Evolutionary conservation across 2,113 vertebrate species (phyloP), one percentile per base, ranked within the genome.

Genomic region (Macroglossus sobrinus): DNA sequence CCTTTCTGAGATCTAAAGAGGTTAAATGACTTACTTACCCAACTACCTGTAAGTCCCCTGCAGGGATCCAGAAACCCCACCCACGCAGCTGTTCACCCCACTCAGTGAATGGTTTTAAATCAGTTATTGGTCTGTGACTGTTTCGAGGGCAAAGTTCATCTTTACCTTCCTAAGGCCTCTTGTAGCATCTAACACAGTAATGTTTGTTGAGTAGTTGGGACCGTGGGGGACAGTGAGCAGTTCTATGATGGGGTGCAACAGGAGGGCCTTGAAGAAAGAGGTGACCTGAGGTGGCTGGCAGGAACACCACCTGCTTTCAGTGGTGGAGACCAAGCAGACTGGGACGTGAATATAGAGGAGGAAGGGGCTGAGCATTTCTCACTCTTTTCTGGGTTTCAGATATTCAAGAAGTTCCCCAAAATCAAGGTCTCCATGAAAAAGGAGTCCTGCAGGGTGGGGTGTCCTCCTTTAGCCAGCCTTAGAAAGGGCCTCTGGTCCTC

Each of bases 41-140:
- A 85, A 5, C 76, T 33, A 35, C 30, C 26, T 21, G 7, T 1
- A 24, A 59, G 38, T 19, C 35, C 28, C 40, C 45, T 71, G 7
- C 85, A 40, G 40, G 85, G 55, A 63, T 91, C 89, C 43, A 80
- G 69, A 59, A 94, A 79, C 61, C 72, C 28, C 30, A 64, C 33
- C 59, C 33, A 53, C 59, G 30, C 33, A 30, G 10, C 2, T 22
- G 38, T 78, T 64, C 40, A 12, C 15, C 5, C 10, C 47, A 0
- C 45, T 68, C n/a, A 8, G 7, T 26, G 43, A 55, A 15, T 26
- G 12, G 7, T 43, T 89, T 95, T 43, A 15, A 55, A 7, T 78
- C 55, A 16, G 66, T 76, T 66, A n/a, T 47, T 28, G 13, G 18
- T 80, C 63, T 55, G 30, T n/a, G 53, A 68, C 28, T 55, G 61